These are phyloP conservation scores for Himalopsyche japonica DNA, from an alignment of 2,888 invertebrate species.

Conservation along the genomic window DNA sequence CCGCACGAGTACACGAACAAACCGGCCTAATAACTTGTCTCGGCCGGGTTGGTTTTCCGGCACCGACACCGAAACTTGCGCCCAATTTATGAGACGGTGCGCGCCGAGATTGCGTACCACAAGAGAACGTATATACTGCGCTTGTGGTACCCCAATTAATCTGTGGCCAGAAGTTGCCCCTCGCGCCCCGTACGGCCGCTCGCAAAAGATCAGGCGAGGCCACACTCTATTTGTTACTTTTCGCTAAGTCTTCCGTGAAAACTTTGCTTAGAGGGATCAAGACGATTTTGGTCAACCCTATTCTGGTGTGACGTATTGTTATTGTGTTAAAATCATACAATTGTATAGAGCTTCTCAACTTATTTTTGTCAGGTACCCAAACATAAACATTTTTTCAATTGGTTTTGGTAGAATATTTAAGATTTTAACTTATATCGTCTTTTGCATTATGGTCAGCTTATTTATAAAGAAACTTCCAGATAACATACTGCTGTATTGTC, in stretches of 20 bases:
- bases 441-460: too few relatives aligned
- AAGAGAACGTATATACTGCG: not conserved
- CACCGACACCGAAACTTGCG: conserved; percentile 22
- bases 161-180: not conserved
- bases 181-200: not conserved
- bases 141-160: not conserved
- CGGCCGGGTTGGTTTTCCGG: conserved; percentile 20
- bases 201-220: not conserved
- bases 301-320: not conserved
- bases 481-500: too few relatives aligned
- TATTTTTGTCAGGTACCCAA: too few relatives aligned
- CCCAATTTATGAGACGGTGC: conserved; percentile 21
- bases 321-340: too few relatives aligned
- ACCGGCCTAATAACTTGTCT: conserved; percentile 22
- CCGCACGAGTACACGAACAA: not conserved
- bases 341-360: too few relatives aligned
- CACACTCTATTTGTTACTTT: not conserved
- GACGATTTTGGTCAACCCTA: not conserved
- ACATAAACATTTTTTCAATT: too few relatives aligned
- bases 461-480: too few relatives aligned
- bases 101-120: conserved; percentile 24
- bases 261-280: not conserved
- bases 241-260: not conserved
- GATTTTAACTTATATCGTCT: too few relatives aligned
- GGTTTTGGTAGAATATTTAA: too few relatives aligned